These are phyloP conservation scores for Apantesis nais DNA, from an alignment of 2,888 invertebrate species.

Conservation along the genomic window DNA sequence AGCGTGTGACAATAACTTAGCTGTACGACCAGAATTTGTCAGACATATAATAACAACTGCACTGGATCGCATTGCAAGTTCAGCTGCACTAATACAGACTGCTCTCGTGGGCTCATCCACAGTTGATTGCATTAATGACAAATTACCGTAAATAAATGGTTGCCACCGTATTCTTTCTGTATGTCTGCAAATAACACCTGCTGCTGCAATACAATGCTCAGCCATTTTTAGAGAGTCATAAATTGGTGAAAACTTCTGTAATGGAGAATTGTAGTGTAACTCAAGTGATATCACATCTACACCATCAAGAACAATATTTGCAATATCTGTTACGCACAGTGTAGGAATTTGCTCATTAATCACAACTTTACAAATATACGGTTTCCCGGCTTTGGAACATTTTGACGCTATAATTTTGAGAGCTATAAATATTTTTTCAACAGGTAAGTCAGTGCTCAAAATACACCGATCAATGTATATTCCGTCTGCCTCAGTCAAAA, in stretches of 20 bases:
- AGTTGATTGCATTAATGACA: slow-evolving; percentile 86
- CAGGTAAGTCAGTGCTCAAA: slow-evolving; percentile 93
- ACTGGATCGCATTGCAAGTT: slow-evolving; percentile 70
- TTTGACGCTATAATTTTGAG: slow-evolving; percentile 94
- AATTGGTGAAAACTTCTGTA: slow-evolving; percentile 66
- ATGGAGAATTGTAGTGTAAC: slow-evolving; percentile 78
- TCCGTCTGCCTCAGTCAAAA: slow-evolving; percentile 92
- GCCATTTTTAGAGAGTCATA: slow-evolving; percentile 73
- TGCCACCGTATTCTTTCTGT: slow-evolving; percentile 95
- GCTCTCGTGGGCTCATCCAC: slow-evolving; percentile 85
- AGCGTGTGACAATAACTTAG: slow-evolving; percentile 88
- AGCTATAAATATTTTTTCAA: slow-evolving; percentile 94
- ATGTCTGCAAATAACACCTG: slow-evolving; percentile 92
- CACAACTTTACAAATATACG: slow-evolving; percentile 95
- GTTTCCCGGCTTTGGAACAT: slow-evolving; percentile 93
- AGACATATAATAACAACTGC: slow-evolving; percentile 89
- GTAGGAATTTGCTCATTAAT: slow-evolving; percentile 92
- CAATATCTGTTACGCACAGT: slow-evolving; percentile 94
- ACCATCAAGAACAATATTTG: slow-evolving; percentile 95
- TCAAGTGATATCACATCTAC: slow-evolving; percentile 94
- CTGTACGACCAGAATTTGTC: slow-evolving; percentile 90
- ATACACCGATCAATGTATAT: slow-evolving; percentile 95
- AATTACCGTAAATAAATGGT: slow-evolving; percentile 90
- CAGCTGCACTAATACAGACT: slow-evolving; percentile 73
- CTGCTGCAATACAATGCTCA: slow-evolving; percentile 89